Evolutionary conservation across 2,888 invertebrate species (phyloP), one percentile per base, ranked within the genome.

Genomic region (Helicoverpa assulta): DNA sequence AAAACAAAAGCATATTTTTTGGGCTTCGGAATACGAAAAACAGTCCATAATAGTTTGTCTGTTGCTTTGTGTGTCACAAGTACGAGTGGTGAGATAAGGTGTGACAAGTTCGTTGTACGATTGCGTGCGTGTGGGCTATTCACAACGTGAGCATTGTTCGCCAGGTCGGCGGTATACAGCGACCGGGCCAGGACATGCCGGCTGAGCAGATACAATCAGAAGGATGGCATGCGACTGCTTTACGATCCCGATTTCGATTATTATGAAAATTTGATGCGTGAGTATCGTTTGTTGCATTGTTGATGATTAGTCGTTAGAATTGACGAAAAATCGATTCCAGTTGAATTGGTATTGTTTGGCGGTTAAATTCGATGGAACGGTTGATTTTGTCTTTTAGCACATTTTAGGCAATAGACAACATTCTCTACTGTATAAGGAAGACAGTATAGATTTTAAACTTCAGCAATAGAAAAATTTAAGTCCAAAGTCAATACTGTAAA

Each of bases 171-270:
- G 0, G 98, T 98, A 75, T 98, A 98, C 92, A 98, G 98, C 84
- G 98, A 98, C 89, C 96, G 98, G 29, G 98, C 97, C 87, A 96
- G 98, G 86, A 98, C 98, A 57, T 98, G 98, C 89, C 96, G 98
- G 50, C 96, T 98, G 79, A 98, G 98, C 89, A 96, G 98, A 86
- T 98, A 97, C 93, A 98, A 98, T 93, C 98, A 98, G 93, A 97
- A 98, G 86, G 98, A 98, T 89, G 98, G 98, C 54, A 98, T 98
- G 97, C 96, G 98, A 73, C 97, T 98, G 66, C 97, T 98, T 80
- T 98, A 98, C 89, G 98, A 99, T 91, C 98, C 98, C 2, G 98
- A 98, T 92, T 98, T 98, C 91, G 98, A 99, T 94, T 99, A 98
- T 93, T 99, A 98, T 88, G 98, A 99, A 94, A 98, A 98, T 94